Base-by-base conservation (phyloP, 1,140 invertebrate genomes). In the Ericerus pela region DNA sequence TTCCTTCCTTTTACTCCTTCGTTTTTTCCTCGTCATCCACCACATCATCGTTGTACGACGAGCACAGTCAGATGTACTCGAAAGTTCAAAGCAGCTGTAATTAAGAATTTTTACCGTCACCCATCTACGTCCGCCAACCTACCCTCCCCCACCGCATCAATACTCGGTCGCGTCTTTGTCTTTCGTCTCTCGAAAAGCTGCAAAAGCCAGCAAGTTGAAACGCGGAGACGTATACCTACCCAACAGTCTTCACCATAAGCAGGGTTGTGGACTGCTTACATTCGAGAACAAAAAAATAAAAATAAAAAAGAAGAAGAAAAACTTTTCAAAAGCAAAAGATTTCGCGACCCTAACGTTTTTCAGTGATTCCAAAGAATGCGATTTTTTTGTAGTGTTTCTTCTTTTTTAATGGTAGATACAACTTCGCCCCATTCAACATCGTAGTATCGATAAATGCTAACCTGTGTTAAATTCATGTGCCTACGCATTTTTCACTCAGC, bases 71-170 rank as follows among this genome's bases (percentile, higher is more conserved):
- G 26, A 47, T 47, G 41, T 47, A 24, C 41, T 47, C 26, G 41
- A 47, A 47, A 47, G 41, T 47, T 47, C 41, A 47, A 47, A 47
- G 41, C 41, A 24, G 41, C 41, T 24, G 41, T 47, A 47, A 47
- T 47, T 47, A 47, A 47, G 41, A 47, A 24, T 47, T 47, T 47
- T 47, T 24, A 47, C 41, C 41, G 41, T 24, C 41, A 22, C 26
- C 26, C 41, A 10, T 10, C 20, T 24, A 22, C 41, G 10, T 24
- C 41, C 26, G 36, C 36, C 30, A 10, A 33, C 30, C 8, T 33
- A 8, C 8, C n/a, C 30, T 33, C 8, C 30, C 8, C 30, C n/a
- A n/a, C n/a, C n/a, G n/a, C n/a, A n/a, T n/a, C n/a, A n/a, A n/a
- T n/a, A n/a, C n/a, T n/a, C n/a, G n/a, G n/a, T n/a, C n/a, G n/a